Base-by-base conservation (phyloP, 2,113 vertebrate species). In the Notothenia coriiceps region DNA sequence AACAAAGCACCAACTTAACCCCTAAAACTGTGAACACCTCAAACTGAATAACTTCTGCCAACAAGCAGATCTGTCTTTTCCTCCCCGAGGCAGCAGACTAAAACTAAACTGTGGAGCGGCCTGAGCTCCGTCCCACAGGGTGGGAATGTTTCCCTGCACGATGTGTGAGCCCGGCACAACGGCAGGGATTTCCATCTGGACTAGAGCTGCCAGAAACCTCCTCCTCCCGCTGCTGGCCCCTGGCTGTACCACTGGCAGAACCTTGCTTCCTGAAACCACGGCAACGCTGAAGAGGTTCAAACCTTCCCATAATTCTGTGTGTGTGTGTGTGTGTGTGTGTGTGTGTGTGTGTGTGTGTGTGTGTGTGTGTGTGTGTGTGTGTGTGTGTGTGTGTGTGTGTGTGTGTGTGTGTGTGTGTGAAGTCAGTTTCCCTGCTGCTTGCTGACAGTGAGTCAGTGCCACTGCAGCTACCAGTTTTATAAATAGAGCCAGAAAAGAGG, bases 401-500 rank as follows among this genome's bases (percentile, higher is more conserved):
- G 55, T 73, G 6, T 54, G 60, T 57, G 55, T 29, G 13, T 57
- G 55, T 70, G 7, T 67, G 67, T 75, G 65, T 74, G 75, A 29
- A 82, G 52, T 83, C 75, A 75, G 80, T 74, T 77, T 84, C 80
- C 88, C 86, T 10, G 76, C 90, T 70, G 91, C 69, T 82, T 20
- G 74, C 85, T 86, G 85, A 92, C 91, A 89, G 87, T 81, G 90
- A 89, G 82, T 90, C 89, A 83, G 83, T 86, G 88, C 79, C 86
- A 80, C 89, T 73, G 87, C 66, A 92, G 71, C 84, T 66, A 82
- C 67, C 59, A 60, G 65, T 80, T 88, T 89, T 95, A 94, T 93
- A 94, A 95, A 94, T 94, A 95, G 93, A 92, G 90, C 35, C 80
- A 66, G 91, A 82, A 75, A 47, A 46, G 71, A 60, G 63, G 90